These are phyloP conservation scores for Paratrypauchen microcephalus DNA, from an alignment of 2,797 vertebrate species.

Conservation along the genomic window DNA sequence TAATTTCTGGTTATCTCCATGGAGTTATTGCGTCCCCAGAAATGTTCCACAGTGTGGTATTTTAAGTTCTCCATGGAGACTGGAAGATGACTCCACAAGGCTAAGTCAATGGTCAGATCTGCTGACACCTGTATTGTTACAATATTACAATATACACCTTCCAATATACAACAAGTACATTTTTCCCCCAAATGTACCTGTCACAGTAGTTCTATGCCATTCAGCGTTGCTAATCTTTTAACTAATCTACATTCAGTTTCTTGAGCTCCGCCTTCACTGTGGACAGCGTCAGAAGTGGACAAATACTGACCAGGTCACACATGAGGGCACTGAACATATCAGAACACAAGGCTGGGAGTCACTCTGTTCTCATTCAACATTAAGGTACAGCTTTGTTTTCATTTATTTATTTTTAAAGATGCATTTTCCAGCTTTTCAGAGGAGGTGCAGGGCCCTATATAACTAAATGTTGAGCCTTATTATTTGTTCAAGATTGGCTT, in stretches of 20 bases:
- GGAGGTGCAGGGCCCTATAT: too few relatives aligned
- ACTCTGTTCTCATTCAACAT: constrained; percentile 11
- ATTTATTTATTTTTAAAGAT: neutral
- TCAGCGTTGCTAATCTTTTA: neutral
- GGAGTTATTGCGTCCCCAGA: too few relatives aligned
- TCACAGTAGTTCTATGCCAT: neutral
- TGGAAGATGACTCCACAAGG: too few relatives aligned
- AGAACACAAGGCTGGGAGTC: constrained; percentile 33
- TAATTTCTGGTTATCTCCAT: too few relatives aligned
- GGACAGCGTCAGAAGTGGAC: constrained; percentile 26
- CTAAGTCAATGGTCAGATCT: too few relatives aligned
- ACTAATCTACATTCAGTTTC: neutral
- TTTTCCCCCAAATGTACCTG: neutral
- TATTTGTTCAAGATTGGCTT: too few relatives aligned
- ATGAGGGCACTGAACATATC: constrained; percentile 10
- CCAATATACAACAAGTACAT: too few relatives aligned
- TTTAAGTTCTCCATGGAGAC: too few relatives aligned
- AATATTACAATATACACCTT: neutral
- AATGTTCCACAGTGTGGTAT: too few relatives aligned
- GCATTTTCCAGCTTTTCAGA: too few relatives aligned
- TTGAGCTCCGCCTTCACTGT: constrained; percentile 50
- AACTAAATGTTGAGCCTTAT: too few relatives aligned
- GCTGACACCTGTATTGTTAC: too few relatives aligned
- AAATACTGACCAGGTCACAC: constrained; percentile 35
- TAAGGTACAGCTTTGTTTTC: constrained; percentile 44